Conservation (phyloP, 2,888 invertebrate genomes). For the Marasmarcha lunaedactyla region DNA sequence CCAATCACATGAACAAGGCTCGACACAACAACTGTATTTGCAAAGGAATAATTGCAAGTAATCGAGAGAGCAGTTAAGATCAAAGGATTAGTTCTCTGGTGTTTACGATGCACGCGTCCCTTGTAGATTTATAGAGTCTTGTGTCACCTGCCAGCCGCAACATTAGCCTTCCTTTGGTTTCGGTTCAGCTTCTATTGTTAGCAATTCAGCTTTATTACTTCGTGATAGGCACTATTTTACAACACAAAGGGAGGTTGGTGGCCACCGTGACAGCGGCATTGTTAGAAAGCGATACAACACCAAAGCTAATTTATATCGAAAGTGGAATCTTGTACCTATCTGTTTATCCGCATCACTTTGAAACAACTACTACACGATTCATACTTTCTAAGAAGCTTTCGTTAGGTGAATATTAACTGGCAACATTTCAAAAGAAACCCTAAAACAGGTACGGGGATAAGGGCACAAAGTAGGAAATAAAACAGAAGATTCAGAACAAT, state of each 20-base stretch:
- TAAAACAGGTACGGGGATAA: too few species aligned
- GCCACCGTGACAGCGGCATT: constrained; percentile 57
- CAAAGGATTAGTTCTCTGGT: constrained; percentile 17
- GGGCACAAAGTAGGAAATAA: too few species aligned
- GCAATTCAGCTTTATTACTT: constrained; percentile 18
- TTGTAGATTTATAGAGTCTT: constrained; percentile 49
- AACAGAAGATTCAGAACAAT: too few species aligned
- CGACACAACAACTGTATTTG: background rate
- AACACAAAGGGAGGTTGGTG: constrained; percentile 16
- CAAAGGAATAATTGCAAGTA: background rate
- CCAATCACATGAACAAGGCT: too few species aligned
- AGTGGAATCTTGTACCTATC: constrained; percentile 11
- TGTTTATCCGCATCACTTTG: constrained; percentile 3
- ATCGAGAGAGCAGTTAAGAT: constrained; percentile 24
- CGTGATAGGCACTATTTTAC: constrained; percentile 13
- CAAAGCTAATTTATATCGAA: constrained; percentile 59
- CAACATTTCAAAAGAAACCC: too few species aligned
- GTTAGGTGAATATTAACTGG: too few species aligned
- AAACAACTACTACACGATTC: too few species aligned
- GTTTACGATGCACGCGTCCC: constrained; percentile 33
- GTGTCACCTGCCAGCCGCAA: constrained; percentile 58
- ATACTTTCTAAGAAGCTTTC: too few species aligned
- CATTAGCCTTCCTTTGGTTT: constrained; percentile 30
- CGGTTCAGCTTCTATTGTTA: constrained; percentile 23
- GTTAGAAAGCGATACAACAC: constrained; percentile 45